phyloP scores from a whole-genome alignment of 2,888 invertebrate species.

The Colostygia pectinataria region DNA sequence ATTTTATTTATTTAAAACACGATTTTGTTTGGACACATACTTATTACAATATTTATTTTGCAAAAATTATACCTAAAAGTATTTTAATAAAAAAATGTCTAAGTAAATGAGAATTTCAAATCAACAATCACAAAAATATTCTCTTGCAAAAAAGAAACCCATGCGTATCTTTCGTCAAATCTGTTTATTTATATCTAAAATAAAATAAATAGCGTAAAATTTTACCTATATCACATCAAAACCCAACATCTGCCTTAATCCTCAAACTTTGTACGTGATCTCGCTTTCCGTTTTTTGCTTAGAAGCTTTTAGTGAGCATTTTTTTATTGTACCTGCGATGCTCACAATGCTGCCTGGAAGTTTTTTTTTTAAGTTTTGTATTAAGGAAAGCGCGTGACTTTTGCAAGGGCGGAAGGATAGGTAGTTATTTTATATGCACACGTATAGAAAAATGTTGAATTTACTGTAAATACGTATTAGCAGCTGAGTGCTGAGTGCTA shows the following conservation, averaged over 20 bases:
- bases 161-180: constrained; percentile 8
- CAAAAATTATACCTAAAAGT: too few species aligned
- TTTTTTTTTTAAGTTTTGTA: constrained; percentile 62
- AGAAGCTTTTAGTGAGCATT: constrained; percentile 53
- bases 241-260: constrained; percentile 75
- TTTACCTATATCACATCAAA: constrained; percentile 61
- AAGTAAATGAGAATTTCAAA: background rate
- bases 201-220: constrained; percentile 55
- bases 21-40: too few species aligned
- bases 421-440: constrained; percentile 65
- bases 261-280: constrained; percentile 62
- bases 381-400: constrained; percentile 75
- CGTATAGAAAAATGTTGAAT: constrained; percentile 69
- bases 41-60: too few species aligned
- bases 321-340: constrained; percentile 75
- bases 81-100: too few species aligned
- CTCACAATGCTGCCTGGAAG: constrained; percentile 59
- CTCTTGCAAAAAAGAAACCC: background rate
- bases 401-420: constrained; percentile 78
- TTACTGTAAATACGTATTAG: constrained; percentile 42
- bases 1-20: too few species aligned
- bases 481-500: constrained; percentile 38
- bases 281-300: constrained; percentile 69
- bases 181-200: constrained; percentile 32
- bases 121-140: background rate